Percentiles rank a stretch among this genome's conserved stretches.
Evolutionary conservation across 2,113 vertebrate genomes (phyloP).

Genomic region (Ptyas mucosa): DNA sequence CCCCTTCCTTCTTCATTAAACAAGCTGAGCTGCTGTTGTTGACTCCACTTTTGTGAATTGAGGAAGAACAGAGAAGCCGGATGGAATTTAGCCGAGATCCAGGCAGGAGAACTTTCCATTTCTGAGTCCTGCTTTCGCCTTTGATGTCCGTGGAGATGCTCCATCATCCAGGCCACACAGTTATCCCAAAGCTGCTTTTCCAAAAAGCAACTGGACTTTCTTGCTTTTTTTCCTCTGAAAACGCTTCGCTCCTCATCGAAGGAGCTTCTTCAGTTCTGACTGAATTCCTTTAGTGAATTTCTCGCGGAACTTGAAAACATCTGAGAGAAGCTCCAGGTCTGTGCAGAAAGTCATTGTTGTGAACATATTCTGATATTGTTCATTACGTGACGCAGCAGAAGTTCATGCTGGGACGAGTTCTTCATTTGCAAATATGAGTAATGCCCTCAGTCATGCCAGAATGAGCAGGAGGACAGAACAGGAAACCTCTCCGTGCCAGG

Average conservation of each 20-base stretch:
- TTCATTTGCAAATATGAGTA: accelerated
- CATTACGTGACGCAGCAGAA: accelerated
- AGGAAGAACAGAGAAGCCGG: not conserved
- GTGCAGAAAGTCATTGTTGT: not conserved
- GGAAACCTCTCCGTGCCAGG: no score
- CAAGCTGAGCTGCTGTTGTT: not conserved
- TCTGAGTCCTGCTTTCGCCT: not conserved
- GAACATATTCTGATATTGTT: not conserved
- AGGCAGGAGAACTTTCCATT: not conserved
- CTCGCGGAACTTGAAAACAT: not conserved
- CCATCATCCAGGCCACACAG: not conserved
- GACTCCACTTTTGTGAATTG: not conserved
- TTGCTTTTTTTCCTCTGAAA: not conserved
- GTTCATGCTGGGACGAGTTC: not conserved
- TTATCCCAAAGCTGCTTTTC: not conserved
- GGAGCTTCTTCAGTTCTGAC: not conserved
- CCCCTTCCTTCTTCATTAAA: not conserved
- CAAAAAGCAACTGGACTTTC: no score
- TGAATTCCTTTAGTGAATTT: not conserved
- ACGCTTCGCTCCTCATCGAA: not conserved
- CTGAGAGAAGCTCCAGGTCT: not conserved
- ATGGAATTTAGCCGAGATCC: not conserved
- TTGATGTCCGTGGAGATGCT: not conserved
- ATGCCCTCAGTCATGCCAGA: not conserved
- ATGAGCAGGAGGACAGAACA: not conserved